These are phyloP conservation scores for Adela reaumurella DNA, from an alignment of 2,888 invertebrate species.

Conservation along the genomic window DNA sequence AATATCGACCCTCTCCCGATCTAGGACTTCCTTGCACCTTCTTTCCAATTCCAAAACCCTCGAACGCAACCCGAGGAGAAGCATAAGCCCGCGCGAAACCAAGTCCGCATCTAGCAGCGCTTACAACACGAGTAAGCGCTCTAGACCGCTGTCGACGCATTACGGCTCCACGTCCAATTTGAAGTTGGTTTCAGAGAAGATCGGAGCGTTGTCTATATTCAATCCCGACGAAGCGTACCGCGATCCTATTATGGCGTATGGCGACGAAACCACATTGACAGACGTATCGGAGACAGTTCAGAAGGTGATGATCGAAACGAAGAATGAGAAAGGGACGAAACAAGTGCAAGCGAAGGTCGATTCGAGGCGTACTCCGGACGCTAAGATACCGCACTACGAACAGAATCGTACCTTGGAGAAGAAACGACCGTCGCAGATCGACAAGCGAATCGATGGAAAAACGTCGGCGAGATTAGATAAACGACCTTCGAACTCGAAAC, in stretches of 20 bases:
- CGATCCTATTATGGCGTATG: slow-evolving; percentile 45
- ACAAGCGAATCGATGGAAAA: too few relatives aligned
- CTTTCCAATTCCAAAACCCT: slow-evolving; percentile 32
- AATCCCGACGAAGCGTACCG: slow-evolving; percentile 24
- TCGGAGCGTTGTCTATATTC: slow-evolving; percentile 43
- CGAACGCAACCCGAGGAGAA: slow-evolving; percentile 28
- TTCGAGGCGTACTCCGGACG: not conserved
- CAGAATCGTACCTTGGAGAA: not conserved
- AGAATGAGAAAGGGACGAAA: not conserved
- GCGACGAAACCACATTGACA: slow-evolving; percentile 6
- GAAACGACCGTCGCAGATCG: not conserved
- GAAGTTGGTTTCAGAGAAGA: slow-evolving; percentile 39
- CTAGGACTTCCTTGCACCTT: slow-evolving; percentile 50
- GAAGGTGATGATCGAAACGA: not conserved
- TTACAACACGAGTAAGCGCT: slow-evolving; percentile 22
- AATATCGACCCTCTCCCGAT: slow-evolving; percentile 52
- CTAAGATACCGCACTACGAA: not conserved
- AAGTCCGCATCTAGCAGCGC: slow-evolving; percentile 29
- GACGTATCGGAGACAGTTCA: not conserved
- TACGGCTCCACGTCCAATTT: slow-evolving; percentile 42
- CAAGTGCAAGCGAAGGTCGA: not conserved
- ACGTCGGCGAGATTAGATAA: too few relatives aligned
- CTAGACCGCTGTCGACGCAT: slow-evolving; percentile 24
- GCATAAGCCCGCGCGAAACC: slow-evolving; percentile 29
- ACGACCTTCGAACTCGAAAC: slow-evolving; percentile 15